These are phyloP conservation scores for Drosophila histrio DNA, from an alignment of 2,888 invertebrate species.

Conservation along the genomic window DNA sequence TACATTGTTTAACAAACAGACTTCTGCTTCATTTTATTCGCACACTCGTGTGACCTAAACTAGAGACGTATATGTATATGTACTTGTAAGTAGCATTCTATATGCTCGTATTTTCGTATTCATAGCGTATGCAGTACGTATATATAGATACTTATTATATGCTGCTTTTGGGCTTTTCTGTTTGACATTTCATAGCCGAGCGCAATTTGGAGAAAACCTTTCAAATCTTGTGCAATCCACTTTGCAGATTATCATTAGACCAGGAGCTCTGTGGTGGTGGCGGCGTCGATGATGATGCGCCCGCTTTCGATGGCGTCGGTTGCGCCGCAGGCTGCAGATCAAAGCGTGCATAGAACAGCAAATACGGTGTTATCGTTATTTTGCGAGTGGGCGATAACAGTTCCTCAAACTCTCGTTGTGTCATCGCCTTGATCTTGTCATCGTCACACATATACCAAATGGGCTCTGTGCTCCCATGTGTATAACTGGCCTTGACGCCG, in stretches of 20 bases:
- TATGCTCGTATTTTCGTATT: constrained; percentile 9
- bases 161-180: constrained; percentile 13
- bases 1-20: constrained; percentile 80
- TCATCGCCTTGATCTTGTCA: constrained; percentile 92
- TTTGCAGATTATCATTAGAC: constrained; percentile 79
- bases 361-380: constrained; percentile 93
- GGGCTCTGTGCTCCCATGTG: constrained; percentile 73
- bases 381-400: constrained; percentile 89
- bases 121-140: constrained; percentile 17
- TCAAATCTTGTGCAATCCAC: constrained; percentile 79
- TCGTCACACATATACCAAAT: constrained; percentile 95
- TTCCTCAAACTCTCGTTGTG: constrained; percentile 91
- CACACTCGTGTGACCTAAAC: constrained; percentile 62
- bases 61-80: constrained; percentile 53
- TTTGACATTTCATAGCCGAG: constrained; percentile 32
- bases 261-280: constrained; percentile 71
- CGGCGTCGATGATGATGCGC: constrained; percentile 62
- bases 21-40: constrained; percentile 66
- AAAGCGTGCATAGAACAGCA: constrained; percentile 91
- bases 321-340: constrained; percentile 82
- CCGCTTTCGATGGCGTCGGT: constrained; percentile 52
- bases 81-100: constrained; percentile 25
- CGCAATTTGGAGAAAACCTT: constrained; percentile 37
- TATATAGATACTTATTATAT: constrained; percentile 25
- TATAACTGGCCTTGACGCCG: constrained; percentile 63